Evolutionary conservation across 2,797 vertebrate genomes (phyloP), one percentile per base, ranked within the genome.

Genomic region (Gymnoscopelus braueri): DNA sequence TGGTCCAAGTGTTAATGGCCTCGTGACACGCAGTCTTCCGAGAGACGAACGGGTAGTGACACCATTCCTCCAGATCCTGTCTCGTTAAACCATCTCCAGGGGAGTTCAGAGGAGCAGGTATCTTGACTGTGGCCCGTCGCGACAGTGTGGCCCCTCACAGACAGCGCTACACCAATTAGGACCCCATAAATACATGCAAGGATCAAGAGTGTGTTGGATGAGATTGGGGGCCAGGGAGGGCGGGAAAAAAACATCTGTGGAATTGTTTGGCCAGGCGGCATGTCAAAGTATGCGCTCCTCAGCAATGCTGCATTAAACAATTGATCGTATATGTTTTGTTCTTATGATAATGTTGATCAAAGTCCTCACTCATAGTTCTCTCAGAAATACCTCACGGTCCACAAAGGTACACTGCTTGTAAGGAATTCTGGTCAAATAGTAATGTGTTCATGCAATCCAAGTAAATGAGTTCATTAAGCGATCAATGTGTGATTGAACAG

Each of bases 21-120:
- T 60, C 53, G 48, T 11, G 63, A 80, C 80, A 76, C 67, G 70
- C 61, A 5, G 68, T 67, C 3, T 24, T 80, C 68, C 71, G 65
- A 2, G 55, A 44, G 76, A 69, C 72, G 67, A 66, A 74, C 64
- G 63, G 73, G 58, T 62, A 26, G 54, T 63, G 57, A 62, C 10
- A 3, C 67, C 52, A 70, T 84, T 71, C 81, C 48, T 78, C 58
- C 79, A 83, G 81, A 77, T 72, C 61, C 67, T 57, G 66, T 57
- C 71, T 80, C 58, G 64, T 89, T 88, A 87, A 82, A 70, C 60
- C 48, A 62, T 80, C 88, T 85, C 84, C 83, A 81, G 67, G 81
- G 89, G 85, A 92, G 87, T 91, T 92, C 89, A 85, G 72, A 90
- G 67, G 79, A 76, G 74, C 47, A 53, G 65, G 15, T 14, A 32